Conservation (phyloP, 2,797 vertebrate species). For the Amniataba percoides region DNA sequence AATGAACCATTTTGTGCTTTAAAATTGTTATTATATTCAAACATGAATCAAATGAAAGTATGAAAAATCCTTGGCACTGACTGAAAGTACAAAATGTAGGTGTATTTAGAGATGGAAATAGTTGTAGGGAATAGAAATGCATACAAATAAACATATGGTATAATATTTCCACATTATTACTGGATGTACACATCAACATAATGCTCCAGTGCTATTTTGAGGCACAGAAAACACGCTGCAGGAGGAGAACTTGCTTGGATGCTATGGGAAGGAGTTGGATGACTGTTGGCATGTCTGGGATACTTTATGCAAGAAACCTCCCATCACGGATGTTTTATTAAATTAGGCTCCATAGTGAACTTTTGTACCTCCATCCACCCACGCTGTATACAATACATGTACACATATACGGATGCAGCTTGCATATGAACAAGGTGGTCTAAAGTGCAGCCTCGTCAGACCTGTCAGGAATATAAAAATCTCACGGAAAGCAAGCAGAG, state of each 20-base stretch:
- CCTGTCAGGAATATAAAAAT: constrained; percentile 23
- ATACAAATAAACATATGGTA: background rate
- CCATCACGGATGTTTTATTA: constrained; percentile 14
- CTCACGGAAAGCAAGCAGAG: background rate
- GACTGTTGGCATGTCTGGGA: background rate
- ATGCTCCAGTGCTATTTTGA: background rate
- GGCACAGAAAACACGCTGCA: background rate
- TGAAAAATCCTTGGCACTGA: background rate
- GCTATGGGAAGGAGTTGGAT: background rate
- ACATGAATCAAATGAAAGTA: no score
- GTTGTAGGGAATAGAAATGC: background rate
- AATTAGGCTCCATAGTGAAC: constrained; percentile 3
- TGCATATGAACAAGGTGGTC: background rate
- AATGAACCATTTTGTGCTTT: background rate
- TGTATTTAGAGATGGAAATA: background rate
- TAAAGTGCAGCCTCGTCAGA: background rate
- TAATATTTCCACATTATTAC: background rate
- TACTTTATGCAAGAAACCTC: background rate
- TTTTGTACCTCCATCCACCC: background rate
- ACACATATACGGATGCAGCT: background rate
- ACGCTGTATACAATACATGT: background rate
- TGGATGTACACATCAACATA: background rate
- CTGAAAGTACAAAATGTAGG: background rate
- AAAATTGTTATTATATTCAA: background rate
- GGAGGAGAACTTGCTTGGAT: background rate